Conservation (phyloP, 2,113 vertebrate species). For the Dipodomys spectabilis region DNA sequence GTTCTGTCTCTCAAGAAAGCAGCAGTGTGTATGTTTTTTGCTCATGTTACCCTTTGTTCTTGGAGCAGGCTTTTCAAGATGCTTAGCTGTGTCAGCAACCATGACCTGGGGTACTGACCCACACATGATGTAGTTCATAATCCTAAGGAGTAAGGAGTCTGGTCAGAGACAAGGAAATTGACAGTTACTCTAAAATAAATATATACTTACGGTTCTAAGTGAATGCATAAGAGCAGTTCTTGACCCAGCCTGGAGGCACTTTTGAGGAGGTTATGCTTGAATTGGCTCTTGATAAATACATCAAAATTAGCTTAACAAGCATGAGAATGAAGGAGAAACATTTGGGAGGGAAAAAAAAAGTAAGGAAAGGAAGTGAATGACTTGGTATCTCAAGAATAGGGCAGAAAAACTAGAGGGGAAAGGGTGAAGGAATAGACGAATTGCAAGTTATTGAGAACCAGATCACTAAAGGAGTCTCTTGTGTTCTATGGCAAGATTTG, state of each 20-base stretch:
- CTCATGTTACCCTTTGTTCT: neutral
- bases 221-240: neutral
- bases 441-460: neutral
- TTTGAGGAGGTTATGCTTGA: neutral
- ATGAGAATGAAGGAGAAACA: neutral
- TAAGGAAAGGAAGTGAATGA: neutral
- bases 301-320: neutral
- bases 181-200: neutral
- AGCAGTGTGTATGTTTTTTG: neutral
- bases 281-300: neutral
- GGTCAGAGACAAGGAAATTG: neutral
- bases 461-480: neutral
- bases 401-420: neutral
- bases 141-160: neutral
- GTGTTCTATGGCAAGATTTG: neutral
- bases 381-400: neutral
- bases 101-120: neutral
- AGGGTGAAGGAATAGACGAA: neutral
- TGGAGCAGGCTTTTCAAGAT: neutral
- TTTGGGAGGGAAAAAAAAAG: neutral
- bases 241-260: neutral
- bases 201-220: neutral
- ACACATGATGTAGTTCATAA: neutral
- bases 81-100: neutral
- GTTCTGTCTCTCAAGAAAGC: neutral